Conservation (phyloP, 2,888 invertebrate genomes). For the Cephalotes varians region DNA sequence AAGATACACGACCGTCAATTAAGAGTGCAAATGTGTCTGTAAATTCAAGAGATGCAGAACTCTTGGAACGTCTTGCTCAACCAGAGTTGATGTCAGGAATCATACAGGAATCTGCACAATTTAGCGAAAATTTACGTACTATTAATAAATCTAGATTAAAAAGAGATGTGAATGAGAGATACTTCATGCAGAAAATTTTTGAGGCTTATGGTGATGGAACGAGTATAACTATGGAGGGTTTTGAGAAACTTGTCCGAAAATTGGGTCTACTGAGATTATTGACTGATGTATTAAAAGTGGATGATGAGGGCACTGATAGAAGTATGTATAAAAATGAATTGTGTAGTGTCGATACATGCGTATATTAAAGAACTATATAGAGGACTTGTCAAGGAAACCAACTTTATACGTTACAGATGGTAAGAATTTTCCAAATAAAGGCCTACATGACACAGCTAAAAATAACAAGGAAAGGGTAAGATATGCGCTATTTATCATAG, state of each 20-base stretch:
- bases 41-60: slow-evolving; percentile 54
- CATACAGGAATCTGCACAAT: slow-evolving; percentile 32
- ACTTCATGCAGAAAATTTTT: slow-evolving; percentile 90
- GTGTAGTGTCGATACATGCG: slow-evolving; percentile 57
- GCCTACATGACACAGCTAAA: slow-evolving; percentile 63
- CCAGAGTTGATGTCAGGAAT: slow-evolving; percentile 50
- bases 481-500: not conserved
- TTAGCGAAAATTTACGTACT: slow-evolving; percentile 42
- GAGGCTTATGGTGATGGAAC: slow-evolving; percentile 89
- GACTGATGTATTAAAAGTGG: slow-evolving; percentile 80
- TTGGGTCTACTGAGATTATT: slow-evolving; percentile 88
- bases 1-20: slow-evolving; percentile 2
- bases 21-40: slow-evolving; percentile 4
- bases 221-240: slow-evolving; percentile 90
- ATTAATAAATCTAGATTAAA: slow-evolving; percentile 69
- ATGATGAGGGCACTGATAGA: slow-evolving; percentile 65
- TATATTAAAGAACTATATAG: not conserved
- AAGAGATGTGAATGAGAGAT: slow-evolving; percentile 85
- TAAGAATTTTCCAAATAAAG: slow-evolving; percentile 65
- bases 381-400: slow-evolving; percentile 1
- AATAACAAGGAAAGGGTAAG: slow-evolving; percentile 67
- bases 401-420: slow-evolving; percentile 62
- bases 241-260: slow-evolving; percentile 89
- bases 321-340: slow-evolving; percentile 71
- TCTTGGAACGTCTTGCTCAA: slow-evolving; percentile 78